These are phyloP conservation scores for Eristalinus sepulchralis DNA, from an alignment of 2,888 invertebrate genomes.

Conservation along the genomic window DNA sequence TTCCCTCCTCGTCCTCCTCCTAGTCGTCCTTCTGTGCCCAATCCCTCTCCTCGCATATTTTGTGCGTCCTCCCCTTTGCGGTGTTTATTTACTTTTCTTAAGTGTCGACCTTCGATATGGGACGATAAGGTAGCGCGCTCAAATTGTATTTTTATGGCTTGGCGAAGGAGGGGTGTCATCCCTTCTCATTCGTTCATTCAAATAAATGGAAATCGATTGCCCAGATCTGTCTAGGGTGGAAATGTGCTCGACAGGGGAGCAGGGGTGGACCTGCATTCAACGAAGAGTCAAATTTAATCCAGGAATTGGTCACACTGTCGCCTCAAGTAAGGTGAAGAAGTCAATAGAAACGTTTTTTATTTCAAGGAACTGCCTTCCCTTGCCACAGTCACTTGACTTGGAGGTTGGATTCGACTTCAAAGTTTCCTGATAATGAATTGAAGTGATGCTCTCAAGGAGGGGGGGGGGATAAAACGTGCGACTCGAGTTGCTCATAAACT, in stretches of 20 bases:
- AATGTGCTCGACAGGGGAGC: not conserved
- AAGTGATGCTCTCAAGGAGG: not conserved
- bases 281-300: slow-evolving; percentile 52
- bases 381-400: not conserved
- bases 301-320: slow-evolving; percentile 51
- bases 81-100: slow-evolving; percentile 15
- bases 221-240: not conserved
- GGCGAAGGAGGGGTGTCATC: slow-evolving; percentile 24
- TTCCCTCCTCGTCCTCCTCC: too few relatives aligned
- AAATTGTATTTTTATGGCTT: not conserved
- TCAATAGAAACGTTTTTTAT: slow-evolving; percentile 26
- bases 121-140: not conserved
- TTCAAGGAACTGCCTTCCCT: slow-evolving; percentile 33
- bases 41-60: not conserved
- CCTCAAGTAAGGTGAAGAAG: slow-evolving; percentile 2
- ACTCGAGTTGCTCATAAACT: too few relatives aligned
- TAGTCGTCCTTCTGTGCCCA: too few relatives aligned
- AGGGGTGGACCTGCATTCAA: slow-evolving; percentile 18
- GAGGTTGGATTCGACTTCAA: not conserved
- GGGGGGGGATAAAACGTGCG: not conserved
- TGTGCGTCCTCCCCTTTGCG: not conserved
- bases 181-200: slow-evolving; percentile 5
- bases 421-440: not conserved
- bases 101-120: not conserved
- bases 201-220: slow-evolving; percentile 53